Percentiles rank a stretch among this genome's conserved stretches.
Evolutionary conservation across 2,888 invertebrate species (phyloP).

Genomic region (Eupeodes luniger): DNA sequence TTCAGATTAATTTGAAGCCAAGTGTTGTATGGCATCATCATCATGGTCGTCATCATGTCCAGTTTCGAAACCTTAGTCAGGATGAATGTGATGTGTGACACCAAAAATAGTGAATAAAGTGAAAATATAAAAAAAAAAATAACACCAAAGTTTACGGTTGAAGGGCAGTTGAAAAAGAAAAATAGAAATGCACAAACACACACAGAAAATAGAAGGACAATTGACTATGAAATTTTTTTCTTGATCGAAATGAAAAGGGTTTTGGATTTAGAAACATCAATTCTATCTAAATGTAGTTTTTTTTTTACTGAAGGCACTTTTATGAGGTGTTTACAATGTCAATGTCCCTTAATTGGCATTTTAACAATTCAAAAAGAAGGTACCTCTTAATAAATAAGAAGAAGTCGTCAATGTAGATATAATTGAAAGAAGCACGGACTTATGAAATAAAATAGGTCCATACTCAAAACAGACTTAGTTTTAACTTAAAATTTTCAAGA

Average conservation of each 20-base stretch:
- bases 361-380: slow-evolving; percentile 11
- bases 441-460: no score
- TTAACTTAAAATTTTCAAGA: no score
- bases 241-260: background rate
- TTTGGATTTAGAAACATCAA: background rate
- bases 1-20: slow-evolving; percentile 72
- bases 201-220: slow-evolving; percentile 10
- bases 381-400: no score
- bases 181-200: slow-evolving; percentile 58
- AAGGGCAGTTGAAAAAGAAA: slow-evolving; percentile 3
- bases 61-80: slow-evolving; percentile 35
- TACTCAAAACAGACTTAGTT: no score
- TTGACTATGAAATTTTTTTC: background rate
- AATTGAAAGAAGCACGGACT: no score
- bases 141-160: slow-evolving; percentile 1
- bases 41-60: slow-evolving; percentile 68
- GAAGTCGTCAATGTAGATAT: no score
- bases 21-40: slow-evolving; percentile 70
- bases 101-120: slow-evolving; percentile 50
- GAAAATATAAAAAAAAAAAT: slow-evolving; percentile 19
- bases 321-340: background rate
- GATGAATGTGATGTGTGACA: slow-evolving; percentile 53
- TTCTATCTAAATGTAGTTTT: background rate
- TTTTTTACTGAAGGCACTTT: background rate
- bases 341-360: slow-evolving; percentile 22